Conservation (phyloP, 2,888 invertebrate genomes). For the Acronicta alni region DNA sequence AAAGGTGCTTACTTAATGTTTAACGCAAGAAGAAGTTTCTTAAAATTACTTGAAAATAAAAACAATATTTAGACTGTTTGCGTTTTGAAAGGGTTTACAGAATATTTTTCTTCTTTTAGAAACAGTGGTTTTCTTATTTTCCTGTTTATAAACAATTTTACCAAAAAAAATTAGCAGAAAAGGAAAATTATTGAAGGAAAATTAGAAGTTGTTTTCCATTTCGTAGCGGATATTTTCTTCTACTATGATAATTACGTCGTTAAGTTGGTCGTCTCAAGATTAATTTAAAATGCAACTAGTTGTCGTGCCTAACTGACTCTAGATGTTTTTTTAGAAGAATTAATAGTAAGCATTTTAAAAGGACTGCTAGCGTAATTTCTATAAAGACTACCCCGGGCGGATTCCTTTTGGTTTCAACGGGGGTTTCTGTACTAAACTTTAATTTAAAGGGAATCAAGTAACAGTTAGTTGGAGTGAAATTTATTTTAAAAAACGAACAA, state of each 20-base stretch:
- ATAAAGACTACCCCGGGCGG: slow-evolving; percentile 12
- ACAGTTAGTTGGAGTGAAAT: neutral
- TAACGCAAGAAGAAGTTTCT: no score
- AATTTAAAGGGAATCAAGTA: neutral
- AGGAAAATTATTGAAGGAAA: no score
- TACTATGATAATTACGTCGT: slow-evolving; percentile 22
- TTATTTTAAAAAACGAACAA: neutral
- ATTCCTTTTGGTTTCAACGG: neutral
- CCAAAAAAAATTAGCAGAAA: no score
- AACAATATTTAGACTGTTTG: neutral
- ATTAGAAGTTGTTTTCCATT: slow-evolving; percentile 17
- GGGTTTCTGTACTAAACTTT: neutral
- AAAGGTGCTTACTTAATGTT: no score
- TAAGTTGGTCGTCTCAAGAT: slow-evolving; percentile 7
- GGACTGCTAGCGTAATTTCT: slow-evolving; percentile 13
- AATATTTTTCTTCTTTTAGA: slow-evolving; percentile 16
- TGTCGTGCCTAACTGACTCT: neutral
- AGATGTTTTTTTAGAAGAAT: slow-evolving; percentile 7
- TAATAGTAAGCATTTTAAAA: slow-evolving; percentile 17
- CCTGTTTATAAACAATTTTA: slow-evolving; percentile 15
- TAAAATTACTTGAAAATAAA: no score
- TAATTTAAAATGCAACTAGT: slow-evolving; percentile 11
- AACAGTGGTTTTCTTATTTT: slow-evolving; percentile 16
- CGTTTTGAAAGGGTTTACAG: slow-evolving; percentile 18
- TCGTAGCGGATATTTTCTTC: slow-evolving; percentile 5